These are phyloP conservation scores for Notodonta ziczac DNA, from an alignment of 2,888 invertebrate species.

Conservation along the genomic window DNA sequence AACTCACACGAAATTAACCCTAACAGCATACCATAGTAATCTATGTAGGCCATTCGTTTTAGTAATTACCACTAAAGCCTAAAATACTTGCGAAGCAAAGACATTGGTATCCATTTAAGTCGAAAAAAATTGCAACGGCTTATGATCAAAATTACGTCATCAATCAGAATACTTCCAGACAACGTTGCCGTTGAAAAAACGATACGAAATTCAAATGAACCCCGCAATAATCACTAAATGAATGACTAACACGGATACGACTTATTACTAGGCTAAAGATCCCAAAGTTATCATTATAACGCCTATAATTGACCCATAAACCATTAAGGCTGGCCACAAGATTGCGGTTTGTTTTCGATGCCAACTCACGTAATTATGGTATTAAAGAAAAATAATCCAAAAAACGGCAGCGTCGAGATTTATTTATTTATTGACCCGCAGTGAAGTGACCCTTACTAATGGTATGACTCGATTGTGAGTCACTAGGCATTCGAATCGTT, in stretches of 20 bases:
- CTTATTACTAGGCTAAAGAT: slow-evolving; percentile 45
- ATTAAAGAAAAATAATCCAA: slow-evolving; percentile 73
- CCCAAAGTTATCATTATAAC: slow-evolving; percentile 73
- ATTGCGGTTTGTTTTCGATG: slow-evolving; percentile 78
- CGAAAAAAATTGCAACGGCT: not conserved
- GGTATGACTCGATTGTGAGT: slow-evolving; percentile 38
- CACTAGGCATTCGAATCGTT: slow-evolving; percentile 16
- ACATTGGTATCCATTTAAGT: no score
- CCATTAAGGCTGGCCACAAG: slow-evolving; percentile 72
- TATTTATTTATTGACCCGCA: slow-evolving; percentile 78
- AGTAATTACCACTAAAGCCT: no score
- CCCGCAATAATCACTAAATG: slow-evolving; percentile 32
- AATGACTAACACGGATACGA: slow-evolving; percentile 49
- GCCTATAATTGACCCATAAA: slow-evolving; percentile 79
- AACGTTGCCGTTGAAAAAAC: not conserved
- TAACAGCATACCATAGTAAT: no score
- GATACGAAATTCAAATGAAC: slow-evolving; percentile 19
- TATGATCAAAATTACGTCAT: slow-evolving; percentile 9
- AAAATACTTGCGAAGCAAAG: no score
- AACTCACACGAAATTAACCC: no score
- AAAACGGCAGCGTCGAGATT: slow-evolving; percentile 71
- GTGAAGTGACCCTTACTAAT: slow-evolving; percentile 49
- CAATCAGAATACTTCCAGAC: not conserved
- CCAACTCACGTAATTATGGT: slow-evolving; percentile 76
- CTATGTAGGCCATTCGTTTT: not conserved